phyloP scores from a whole-genome alignment of 2,797 vertebrate genomes.

The Gambusia yucatana region DNA sequence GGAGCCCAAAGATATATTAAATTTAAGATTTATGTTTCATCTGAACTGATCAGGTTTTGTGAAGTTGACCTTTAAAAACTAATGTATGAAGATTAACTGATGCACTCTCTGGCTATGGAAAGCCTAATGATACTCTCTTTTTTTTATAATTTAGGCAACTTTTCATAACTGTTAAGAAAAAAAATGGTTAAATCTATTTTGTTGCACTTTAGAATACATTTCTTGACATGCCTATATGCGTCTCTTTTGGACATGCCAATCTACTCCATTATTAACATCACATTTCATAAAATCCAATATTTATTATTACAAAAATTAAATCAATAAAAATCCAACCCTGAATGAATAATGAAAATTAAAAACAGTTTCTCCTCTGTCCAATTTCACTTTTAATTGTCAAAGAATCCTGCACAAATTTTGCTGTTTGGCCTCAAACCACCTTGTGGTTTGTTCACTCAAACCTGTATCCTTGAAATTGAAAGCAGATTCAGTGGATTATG shows the following conservation, averaged over 20 bases:
- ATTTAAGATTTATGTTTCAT: neutral
- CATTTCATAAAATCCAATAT: neutral
- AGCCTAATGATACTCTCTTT: neutral
- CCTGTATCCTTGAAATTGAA: constrained; percentile 43
- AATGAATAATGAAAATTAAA: constrained; percentile 13
- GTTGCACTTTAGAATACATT: neutral
- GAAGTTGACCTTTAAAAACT: neutral
- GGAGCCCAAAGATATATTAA: neutral
- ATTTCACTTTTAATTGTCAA: constrained; percentile 48
- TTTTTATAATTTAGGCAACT: neutral
- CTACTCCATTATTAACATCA: neutral
- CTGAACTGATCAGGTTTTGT: neutral
- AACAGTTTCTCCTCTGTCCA: constrained; percentile 17
- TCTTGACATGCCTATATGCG: neutral
- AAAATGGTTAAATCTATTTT: neutral
- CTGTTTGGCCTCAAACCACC: constrained; percentile 39
- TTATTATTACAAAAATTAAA: neutral
- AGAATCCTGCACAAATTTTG: constrained; percentile 50
- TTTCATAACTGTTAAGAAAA: neutral
- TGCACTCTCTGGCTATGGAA: neutral
- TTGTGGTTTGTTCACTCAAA: constrained; percentile 43
- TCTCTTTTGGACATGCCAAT: neutral
- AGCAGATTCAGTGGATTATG: constrained; percentile 63
- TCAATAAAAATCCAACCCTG: constrained; percentile 6
- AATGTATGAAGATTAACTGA: neutral